Base-by-base conservation (phyloP, 2,888 invertebrate species). In the Cremastinae sp. region DNA sequence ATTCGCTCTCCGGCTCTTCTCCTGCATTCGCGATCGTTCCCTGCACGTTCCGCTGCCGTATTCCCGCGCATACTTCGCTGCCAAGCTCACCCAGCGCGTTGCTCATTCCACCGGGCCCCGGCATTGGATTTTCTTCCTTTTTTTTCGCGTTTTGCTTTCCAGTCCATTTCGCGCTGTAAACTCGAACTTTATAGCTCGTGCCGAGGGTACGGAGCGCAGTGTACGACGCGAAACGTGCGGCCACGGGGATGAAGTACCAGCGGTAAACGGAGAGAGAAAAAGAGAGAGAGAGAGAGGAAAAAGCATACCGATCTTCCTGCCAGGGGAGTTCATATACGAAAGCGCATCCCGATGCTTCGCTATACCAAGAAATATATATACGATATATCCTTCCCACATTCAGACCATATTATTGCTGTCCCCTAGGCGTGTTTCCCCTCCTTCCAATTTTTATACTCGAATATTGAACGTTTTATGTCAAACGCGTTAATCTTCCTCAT, bases 121-220 rank as follows among this genome's bases (percentile, higher is more conserved):
- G 38, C 47, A 43, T 14, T 58, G 34, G 47, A 18, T 43, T 78
- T 49, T 61, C 82, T 79, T 81, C 82, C 80, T 83, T 80, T 81
- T 85, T 85, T 82, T 84, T 83, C 83, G 81, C 84, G 79, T 83
- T 86, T 84, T 84, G 83, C 84, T 86, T 89, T 87, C 85, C 88
- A 86, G 86, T 88, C 89, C 88, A 89, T 89, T 89, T 88, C 87
- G 82, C 85, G 84, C 85, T 87, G 87, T 87, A 88, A 88, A 86
- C 86, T 87, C 84, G 82, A 87, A 86, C 85, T 88, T 88, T 86
- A 88, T 87, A 85, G 85, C 86, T 84, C 78, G 82, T 80, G 82
- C 83, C 81, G 70, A 62, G 70, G 69, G 70, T 61, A 49, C 54
- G 68, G 54, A 68, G 66, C 43, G 49, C 72, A 28, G 54, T 62